Evolutionary conservation across 1,140 invertebrate species (phyloP), one percentile per base, ranked within the genome.

Genomic region (Formica exsecta): DNA sequence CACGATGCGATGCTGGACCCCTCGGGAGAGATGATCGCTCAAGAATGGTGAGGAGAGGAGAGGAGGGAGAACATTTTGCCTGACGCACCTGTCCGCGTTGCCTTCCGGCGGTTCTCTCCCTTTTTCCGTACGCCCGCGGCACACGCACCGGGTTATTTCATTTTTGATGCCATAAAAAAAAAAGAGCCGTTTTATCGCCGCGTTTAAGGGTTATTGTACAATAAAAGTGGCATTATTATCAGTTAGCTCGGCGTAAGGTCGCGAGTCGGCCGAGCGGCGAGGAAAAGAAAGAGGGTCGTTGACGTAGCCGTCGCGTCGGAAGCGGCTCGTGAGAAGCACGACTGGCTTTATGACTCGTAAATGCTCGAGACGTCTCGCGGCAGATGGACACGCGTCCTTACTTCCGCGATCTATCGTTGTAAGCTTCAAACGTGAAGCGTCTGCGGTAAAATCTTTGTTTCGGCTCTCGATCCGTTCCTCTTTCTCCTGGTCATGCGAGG

Each of bases 191-290:
- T 95, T 95, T 95, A 95, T 95, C 93, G 93, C 81, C 90, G 75
- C 92, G 92, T 95, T 95, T 94, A 95, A 95, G 92, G 94, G 93
- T 95, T 95, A 95, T 95, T 94, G 94, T 94, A 95, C 93, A 93
- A 95, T 95, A 95, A 95, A 95, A 95, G 92, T 93, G 92, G 93
- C 91, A 94, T 95, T 95, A 95, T 95, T 95, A 95, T 95, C 95
- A 95, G 92, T 95, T 95, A 95, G 91, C 89, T 79, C 89, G 75
- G 81, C 79, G 83, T 9, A 70, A 88, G 86, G 86, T 85, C 73
- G 86, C 73, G 85, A 83, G 54, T 70, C 51, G 90, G 74, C 88
- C 32, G 32, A 32, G 32, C 87, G 51, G 59, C 65, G 51, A 73
- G 54, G 64, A 38, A 86, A 25, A 44, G 87, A 66, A 79, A 83